These are phyloP conservation scores for Cerastis leucographa DNA, from an alignment of 2,888 invertebrate species.

Conservation along the genomic window DNA sequence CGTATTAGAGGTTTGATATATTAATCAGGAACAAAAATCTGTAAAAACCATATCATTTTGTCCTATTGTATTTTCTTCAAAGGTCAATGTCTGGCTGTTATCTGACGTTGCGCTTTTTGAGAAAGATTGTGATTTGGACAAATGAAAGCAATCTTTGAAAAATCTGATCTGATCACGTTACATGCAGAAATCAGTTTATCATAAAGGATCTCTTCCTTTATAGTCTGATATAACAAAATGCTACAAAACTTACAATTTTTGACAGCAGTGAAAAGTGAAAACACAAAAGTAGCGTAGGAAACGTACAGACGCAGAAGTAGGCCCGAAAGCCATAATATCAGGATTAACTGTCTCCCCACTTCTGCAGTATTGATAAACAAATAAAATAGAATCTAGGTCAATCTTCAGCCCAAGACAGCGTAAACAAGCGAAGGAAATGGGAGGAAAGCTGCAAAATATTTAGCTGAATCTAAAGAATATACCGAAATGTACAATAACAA, in stretches of 20 bases:
- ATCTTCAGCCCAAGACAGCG: slow-evolving; percentile 8
- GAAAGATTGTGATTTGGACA: slow-evolving; percentile 7
- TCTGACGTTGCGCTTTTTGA: slow-evolving; percentile 31
- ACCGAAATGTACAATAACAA: slow-evolving; percentile 15
- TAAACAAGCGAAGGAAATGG: slow-evolving; percentile 38
- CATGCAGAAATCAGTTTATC: neutral
- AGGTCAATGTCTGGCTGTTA: slow-evolving; percentile 25
- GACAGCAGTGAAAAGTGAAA: neutral
- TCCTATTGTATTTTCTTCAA: neutral
- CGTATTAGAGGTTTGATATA: slow-evolving; percentile 12
- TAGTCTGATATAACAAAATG: slow-evolving; percentile 22
- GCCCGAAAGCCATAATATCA: neutral
- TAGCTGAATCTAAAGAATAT: neutral
- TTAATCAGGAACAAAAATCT: slow-evolving; percentile 6
- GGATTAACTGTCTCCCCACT: slow-evolving; percentile 11
- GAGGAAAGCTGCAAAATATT: slow-evolving; percentile 12
- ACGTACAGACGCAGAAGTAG: slow-evolving; percentile 32
- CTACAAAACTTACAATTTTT: neutral
- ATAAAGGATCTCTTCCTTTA: slow-evolving; percentile 6
- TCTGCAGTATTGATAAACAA: slow-evolving; percentile 31
- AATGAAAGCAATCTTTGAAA: slow-evolving; percentile 4
- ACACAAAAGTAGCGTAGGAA: neutral
- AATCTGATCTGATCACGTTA: slow-evolving; percentile 29
- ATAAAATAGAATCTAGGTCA: slow-evolving; percentile 47
- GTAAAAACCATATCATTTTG: neutral